These are phyloP conservation scores for Hippocampus zosterae DNA, from an alignment of 2,113 vertebrate genomes.

Conservation along the genomic window DNA sequence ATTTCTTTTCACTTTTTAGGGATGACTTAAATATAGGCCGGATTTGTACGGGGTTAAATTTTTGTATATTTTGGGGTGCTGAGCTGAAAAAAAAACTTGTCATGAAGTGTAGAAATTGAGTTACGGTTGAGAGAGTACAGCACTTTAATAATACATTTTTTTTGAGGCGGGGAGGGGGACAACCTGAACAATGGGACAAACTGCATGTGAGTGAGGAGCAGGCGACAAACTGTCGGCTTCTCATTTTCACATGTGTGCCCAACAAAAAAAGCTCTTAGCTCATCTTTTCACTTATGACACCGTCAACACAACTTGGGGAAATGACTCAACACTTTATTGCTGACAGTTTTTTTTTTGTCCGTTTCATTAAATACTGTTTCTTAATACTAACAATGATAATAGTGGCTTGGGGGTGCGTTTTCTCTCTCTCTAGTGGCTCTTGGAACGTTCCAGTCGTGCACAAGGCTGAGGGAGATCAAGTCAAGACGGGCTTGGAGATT, in stretches of 20 bases:
- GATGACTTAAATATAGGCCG: too few relatives aligned
- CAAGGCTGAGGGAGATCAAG: slow-evolving; percentile 17
- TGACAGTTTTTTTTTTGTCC: slow-evolving; percentile 31
- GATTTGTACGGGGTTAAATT: too few relatives aligned
- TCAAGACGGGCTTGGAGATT: slow-evolving; percentile 66
- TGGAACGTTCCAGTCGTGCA: slow-evolving; percentile 67
- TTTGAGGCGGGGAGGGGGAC: slow-evolving; percentile 12
- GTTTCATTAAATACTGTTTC: slow-evolving; percentile 34
- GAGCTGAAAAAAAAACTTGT: neutral
- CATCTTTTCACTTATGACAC: slow-evolving; percentile 30
- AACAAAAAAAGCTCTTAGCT: slow-evolving; percentile 24
- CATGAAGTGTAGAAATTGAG: neutral
- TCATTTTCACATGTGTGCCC: slow-evolving; percentile 8
- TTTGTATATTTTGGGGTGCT: too few relatives aligned
- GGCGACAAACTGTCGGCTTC: slow-evolving; percentile 44
- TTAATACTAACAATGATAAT: slow-evolving; percentile 58
- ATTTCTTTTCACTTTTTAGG: too few relatives aligned
- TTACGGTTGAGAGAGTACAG: slow-evolving; percentile 49
- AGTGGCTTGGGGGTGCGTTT: slow-evolving; percentile 61
- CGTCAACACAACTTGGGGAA: slow-evolving; percentile 45
- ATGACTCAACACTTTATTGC: slow-evolving; percentile 59
- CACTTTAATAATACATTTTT: slow-evolving; percentile 61
- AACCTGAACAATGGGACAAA: slow-evolving; percentile 57
- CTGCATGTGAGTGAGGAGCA: slow-evolving; percentile 57
- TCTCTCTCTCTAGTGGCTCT: slow-evolving; percentile 56